Evolutionary conservation across 2,797 vertebrate genomes (phyloP).

Genomic region (Phataginus tetradactyla): DNA sequence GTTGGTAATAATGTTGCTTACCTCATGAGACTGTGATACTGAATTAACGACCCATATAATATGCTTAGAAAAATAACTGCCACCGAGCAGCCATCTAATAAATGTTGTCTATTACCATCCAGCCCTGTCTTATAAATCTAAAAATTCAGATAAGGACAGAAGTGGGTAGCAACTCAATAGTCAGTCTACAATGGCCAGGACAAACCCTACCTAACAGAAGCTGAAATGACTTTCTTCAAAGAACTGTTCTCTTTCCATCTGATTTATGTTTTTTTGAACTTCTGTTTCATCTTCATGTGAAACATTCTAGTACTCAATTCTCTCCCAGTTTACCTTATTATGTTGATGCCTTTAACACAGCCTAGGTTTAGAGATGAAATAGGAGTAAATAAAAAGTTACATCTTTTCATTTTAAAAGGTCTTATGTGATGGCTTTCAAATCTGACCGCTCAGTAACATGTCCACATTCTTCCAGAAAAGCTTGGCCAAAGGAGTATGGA

Average conservation of each 20-base stretch:
- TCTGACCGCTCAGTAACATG: not conserved
- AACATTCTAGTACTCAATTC: not conserved
- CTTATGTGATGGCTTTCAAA: not conserved
- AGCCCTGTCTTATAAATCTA: not conserved
- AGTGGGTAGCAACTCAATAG: not conserved
- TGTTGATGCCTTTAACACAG: not conserved
- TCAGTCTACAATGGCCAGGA: not conserved
- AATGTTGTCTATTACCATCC: not conserved
- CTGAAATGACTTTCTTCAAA: not conserved
- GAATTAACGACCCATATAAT: not conserved
- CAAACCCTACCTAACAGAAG: not conserved
- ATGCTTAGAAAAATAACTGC: not conserved
- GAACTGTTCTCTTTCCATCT: not conserved
- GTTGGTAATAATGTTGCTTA: not conserved
- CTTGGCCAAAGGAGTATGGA: not conserved
- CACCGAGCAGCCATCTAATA: not conserved
- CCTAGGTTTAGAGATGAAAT: conserved; percentile 14
- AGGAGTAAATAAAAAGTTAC: conserved; percentile 26
- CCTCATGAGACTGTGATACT: not conserved
- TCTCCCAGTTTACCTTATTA: not conserved
- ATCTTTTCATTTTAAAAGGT: conserved; percentile 37
- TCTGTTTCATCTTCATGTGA: conserved; percentile 16
- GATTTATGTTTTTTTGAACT: not conserved
- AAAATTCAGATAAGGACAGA: conserved; percentile 28
- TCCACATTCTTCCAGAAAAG: not conserved